Conservation (phyloP, 92 coral and sea anemone genomes). For the Parazoanthus darwini region DNA sequence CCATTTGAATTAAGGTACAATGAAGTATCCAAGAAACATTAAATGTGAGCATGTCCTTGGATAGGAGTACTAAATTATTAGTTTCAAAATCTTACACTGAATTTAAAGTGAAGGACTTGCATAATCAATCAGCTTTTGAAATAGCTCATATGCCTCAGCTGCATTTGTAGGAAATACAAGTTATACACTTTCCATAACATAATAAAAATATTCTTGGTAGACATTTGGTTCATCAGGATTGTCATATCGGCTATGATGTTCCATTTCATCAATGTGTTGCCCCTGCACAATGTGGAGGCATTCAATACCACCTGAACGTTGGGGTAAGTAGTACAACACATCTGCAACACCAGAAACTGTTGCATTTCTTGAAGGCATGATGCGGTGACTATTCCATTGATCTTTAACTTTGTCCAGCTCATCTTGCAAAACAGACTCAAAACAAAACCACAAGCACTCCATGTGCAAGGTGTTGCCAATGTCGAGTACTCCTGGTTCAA, state of each 20-base stretch:
- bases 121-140: constrained; percentile 25
- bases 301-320: constrained; percentile 29
- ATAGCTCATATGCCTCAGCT: constrained; percentile 25
- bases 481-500: background rate
- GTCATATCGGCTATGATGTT: background rate
- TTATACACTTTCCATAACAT: constrained; percentile 29
- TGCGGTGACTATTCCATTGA: constrained; percentile 17
- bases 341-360: constrained; percentile 7
- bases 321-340: constrained; percentile 39
- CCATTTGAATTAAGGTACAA: constrained; percentile 37
- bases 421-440: background rate
- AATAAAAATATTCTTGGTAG: constrained; percentile 18
- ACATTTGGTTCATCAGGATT: background rate
- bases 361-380: constrained; percentile 4
- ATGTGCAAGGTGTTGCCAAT: background rate
- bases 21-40: constrained; percentile 37
- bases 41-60: constrained; percentile 24
- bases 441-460: constrained; percentile 22
- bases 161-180: constrained; percentile 24
- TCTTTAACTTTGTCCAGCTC: constrained; percentile 4
- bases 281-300: background rate
- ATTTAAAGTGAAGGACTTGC: constrained; percentile 34
- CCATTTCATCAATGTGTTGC: constrained; percentile 30
- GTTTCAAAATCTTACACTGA: constrained; percentile 14
- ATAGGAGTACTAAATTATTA: constrained; percentile 27